phyloP scores from a whole-genome alignment of 37 sponge, comb jelly and placozoan species.

The Chondrosia reniformis region DNA sequence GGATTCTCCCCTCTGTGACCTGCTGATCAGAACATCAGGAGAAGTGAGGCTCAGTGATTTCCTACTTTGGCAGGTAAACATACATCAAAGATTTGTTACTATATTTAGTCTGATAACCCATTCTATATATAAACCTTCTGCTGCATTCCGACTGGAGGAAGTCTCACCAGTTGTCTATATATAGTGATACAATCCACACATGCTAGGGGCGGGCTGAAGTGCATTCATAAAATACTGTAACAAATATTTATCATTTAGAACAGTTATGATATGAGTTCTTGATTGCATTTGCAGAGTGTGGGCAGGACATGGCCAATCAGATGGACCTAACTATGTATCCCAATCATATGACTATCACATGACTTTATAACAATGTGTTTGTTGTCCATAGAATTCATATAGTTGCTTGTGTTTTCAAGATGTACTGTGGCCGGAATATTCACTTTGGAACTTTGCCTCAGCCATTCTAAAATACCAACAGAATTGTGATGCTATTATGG shows the following conservation, averaged over 20 bases:
- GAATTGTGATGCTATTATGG: constrained; percentile 41
- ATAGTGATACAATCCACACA: neutral
- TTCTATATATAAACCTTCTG: neutral
- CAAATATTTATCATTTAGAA: too few relatives aligned
- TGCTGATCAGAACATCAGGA: constrained; percentile 90
- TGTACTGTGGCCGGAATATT: constrained; percentile 88
- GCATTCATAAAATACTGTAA: too few relatives aligned
- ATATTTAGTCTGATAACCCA: neutral
- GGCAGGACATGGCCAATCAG: too few relatives aligned
- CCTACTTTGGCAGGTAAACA: constrained; percentile 87
- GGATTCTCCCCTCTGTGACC: constrained; percentile 85
- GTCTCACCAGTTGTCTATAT: too few relatives aligned
- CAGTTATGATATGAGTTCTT: too few relatives aligned
- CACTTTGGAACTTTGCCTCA: constrained; percentile 76
- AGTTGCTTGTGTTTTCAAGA: constrained; percentile 77
- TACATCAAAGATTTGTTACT: too few relatives aligned
- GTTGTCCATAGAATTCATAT: constrained; percentile 61
- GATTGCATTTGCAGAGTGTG: too few relatives aligned
- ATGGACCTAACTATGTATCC: too few relatives aligned
- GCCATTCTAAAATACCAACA: constrained; percentile 66
- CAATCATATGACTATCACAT: too few relatives aligned
- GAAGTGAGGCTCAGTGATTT: constrained; percentile 94
- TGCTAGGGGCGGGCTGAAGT: neutral
- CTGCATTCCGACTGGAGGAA: neutral
- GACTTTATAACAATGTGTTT: too few relatives aligned